Evolutionary conservation across 2,888 invertebrate genomes (phyloP).

Genomic region (Chrysodeixis includens): DNA sequence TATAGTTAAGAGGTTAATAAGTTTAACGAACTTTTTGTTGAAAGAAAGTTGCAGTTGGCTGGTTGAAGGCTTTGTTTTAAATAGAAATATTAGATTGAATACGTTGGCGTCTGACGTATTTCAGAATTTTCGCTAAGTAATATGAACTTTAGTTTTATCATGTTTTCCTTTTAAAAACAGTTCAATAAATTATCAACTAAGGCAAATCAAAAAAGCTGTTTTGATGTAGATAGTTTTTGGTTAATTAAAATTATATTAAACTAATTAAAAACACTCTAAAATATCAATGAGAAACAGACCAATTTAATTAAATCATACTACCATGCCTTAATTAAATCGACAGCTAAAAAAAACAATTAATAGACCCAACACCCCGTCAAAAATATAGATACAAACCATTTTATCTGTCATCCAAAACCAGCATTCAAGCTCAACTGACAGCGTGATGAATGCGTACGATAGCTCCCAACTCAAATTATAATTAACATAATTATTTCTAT

Average conservation of each 20-base stretch:
- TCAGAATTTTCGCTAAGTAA: too few relatives aligned
- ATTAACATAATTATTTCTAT: constrained; percentile 62
- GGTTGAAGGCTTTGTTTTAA: background rate
- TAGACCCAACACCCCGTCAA: constrained; percentile 11
- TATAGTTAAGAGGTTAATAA: background rate
- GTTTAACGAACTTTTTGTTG: background rate
- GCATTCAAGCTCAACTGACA: constrained; percentile 42
- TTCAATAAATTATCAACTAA: too few relatives aligned
- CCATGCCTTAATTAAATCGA: background rate
- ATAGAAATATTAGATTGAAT: too few relatives aligned
- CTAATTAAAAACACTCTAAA: background rate
- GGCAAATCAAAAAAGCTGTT: too few relatives aligned
- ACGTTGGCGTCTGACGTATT: too few relatives aligned
- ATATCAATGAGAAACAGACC: background rate
- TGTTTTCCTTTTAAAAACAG: too few relatives aligned
- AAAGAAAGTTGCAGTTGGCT: background rate
- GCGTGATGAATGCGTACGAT: constrained; percentile 54
- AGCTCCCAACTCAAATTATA: constrained; percentile 46
- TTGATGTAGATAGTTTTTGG: too few relatives aligned
- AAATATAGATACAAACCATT: constrained; percentile 29
- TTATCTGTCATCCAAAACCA: constrained; percentile 49
- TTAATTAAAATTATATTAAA: too few relatives aligned
- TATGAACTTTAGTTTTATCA: too few relatives aligned
- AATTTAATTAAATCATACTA: constrained; percentile 4
- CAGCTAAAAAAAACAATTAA: constrained; percentile 15